These are phyloP conservation scores for Oceanodroma leucorhoa DNA, from an alignment of 2,797 vertebrate species.

Conservation along the genomic window DNA sequence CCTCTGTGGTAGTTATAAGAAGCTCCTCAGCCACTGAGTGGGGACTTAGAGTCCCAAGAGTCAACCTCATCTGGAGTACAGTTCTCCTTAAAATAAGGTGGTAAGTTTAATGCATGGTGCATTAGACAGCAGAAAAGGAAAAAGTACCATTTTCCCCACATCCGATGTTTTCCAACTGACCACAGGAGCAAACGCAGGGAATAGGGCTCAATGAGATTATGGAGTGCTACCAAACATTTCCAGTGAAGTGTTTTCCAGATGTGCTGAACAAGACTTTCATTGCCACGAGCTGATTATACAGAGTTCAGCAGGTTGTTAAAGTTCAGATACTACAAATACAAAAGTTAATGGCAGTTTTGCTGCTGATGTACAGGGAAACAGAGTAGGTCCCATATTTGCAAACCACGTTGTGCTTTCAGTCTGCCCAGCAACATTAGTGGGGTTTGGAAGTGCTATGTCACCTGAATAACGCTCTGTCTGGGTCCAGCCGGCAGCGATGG, in stretches of 20 bases:
- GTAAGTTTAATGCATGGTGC: not conserved
- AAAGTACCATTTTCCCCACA: not conserved
- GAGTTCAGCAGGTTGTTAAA: not conserved
- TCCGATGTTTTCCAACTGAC: slow-evolving; percentile 9
- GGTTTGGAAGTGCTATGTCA: not conserved
- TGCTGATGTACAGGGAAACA: not conserved
- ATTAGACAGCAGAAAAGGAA: not conserved
- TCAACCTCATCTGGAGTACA: not conserved
- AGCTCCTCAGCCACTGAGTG: not conserved
- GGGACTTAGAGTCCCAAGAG: not conserved
- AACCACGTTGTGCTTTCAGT: not conserved
- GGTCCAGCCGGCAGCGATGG: not conserved
- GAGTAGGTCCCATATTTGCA: not conserved
- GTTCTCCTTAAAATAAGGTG: not conserved
- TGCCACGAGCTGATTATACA: not conserved
- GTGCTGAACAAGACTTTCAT: not conserved
- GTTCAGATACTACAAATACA: not conserved
- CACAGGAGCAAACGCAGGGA: not conserved
- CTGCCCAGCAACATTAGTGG: not conserved
- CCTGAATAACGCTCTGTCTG: not conserved
- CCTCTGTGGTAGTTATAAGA: not conserved
- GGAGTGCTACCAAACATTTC: slow-evolving; percentile 1
- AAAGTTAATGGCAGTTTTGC: not conserved
- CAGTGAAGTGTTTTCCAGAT: slow-evolving; percentile 2
- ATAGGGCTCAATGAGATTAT: not conserved